Conservation (phyloP, 35 echinoderm and acorn worm genomes). For the Lytechinus variegatus region DNA sequence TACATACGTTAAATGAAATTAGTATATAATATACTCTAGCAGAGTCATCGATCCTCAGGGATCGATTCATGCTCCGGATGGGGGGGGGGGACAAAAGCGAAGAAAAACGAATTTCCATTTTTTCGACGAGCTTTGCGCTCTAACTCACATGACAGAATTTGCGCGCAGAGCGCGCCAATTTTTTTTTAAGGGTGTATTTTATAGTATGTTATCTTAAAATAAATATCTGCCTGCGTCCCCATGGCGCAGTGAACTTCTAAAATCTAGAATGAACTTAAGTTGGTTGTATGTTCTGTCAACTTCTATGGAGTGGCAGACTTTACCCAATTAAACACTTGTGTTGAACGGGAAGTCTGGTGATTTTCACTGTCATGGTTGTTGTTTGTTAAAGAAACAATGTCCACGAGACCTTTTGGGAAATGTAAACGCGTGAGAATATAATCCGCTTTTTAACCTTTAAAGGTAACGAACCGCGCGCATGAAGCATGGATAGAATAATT, state of each 20-base stretch:
- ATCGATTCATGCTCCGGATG: no score
- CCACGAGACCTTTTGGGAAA: neutral
- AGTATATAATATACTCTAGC: no score
- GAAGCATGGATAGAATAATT: neutral
- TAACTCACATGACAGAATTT: no score
- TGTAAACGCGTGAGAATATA: constrained; percentile 3
- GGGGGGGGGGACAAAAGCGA: no score
- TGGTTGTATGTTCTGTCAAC: neutral
- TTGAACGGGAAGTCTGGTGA: neutral
- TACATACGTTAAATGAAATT: no score
- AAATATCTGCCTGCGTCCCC: no score
- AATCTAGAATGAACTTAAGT: neutral
- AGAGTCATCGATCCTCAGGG: no score
- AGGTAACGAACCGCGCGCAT: neutral
- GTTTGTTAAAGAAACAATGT: neutral
- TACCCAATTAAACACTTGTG: neutral
- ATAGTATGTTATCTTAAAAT: no score
- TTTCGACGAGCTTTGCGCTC: no score
- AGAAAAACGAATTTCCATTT: no score
- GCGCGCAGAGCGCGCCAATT: no score
- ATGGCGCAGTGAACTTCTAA: neutral
- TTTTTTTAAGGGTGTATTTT: no score
- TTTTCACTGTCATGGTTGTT: neutral
- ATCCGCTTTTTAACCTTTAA: neutral
- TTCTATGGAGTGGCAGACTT: neutral